Conservation (phyloP, 1,140 invertebrate genomes). For the Eubasilissa regina region DNA sequence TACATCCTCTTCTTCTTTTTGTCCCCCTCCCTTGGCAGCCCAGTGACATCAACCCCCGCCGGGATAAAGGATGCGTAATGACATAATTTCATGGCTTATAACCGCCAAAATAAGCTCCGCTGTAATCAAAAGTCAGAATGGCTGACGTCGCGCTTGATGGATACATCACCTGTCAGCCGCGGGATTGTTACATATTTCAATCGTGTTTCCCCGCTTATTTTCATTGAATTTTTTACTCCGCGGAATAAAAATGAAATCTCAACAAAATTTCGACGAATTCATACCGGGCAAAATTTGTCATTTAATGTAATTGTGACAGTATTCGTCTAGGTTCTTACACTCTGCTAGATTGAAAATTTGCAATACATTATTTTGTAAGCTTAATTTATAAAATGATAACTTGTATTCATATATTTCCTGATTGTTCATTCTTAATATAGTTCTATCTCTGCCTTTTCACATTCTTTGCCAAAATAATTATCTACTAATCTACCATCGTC, state of each 20-base stretch:
- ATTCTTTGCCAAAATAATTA: no score
- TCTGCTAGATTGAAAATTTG: no score
- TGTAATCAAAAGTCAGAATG: constrained; percentile 53
- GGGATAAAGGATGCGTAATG: constrained; percentile 50
- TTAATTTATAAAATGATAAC: no score
- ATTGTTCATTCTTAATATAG: no score
- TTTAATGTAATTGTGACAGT: no score
- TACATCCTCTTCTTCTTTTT: neutral
- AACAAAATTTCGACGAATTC: neutral
- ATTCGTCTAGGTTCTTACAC: no score
- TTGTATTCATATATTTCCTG: no score
- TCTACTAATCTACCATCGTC: no score
- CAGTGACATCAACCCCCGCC: neutral
- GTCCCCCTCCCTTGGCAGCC: neutral
- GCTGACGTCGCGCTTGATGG: constrained; percentile 39
- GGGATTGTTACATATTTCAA: constrained; percentile 48
- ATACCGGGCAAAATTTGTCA: no score
- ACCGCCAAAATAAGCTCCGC: constrained; percentile 47
- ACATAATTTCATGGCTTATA: constrained; percentile 58
- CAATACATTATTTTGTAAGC: no score
- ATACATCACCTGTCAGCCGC: constrained; percentile 40
- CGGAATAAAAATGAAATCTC: constrained; percentile 11
- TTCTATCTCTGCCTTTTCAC: no score
- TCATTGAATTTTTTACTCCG: constrained; percentile 8
- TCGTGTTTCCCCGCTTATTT: constrained; percentile 16